Evolutionary conservation across 2,113 vertebrate genomes (phyloP), one percentile per base, ranked within the genome.

Genomic region (Hypocryptadius cinnamomeus): DNA sequence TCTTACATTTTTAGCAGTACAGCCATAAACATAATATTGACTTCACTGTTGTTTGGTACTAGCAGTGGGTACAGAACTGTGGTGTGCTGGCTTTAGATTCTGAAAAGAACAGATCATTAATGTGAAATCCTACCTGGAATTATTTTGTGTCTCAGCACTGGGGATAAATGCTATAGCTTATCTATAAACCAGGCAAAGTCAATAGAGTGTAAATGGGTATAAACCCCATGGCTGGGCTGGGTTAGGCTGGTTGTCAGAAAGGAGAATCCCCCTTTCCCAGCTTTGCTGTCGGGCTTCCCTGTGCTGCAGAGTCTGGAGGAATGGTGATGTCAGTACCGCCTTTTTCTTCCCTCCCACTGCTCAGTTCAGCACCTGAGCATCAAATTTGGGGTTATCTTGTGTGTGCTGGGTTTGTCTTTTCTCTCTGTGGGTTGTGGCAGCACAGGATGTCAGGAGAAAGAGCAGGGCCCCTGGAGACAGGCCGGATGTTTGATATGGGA

Each of bases 301-400:
- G 7, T 3, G 48, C 31, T 19, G 21, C 42, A 25, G 56, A n/a
- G 5, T 56, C 64, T 7, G 12, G 27, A 53, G 1, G 6, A 24
- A 31, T 0, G 28, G 27, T 12, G 40, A 17, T 15, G 25, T 14
- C 0, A 0, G 9, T 8, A 0, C 33, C 21, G 16, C 15, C 7
- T 25, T 56, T 40, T 28, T 19, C 54, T 25, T 61, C n/a, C 10
- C 21, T 69, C 51, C 17, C 45, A 18, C 2, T 1, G 27, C 35
- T 42, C 13, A 30, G 4, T 7, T 69, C 40, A 35, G 31, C 13
- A 28, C 11, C 53, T 24, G 47, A n/a, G 16, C 42, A 13, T 11
- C 25, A 14, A 1, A 2, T 30, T 5, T 10, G 18, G 22, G 16
- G 12, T 3, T 21, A 13, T 19, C 8, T 37, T 5, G 4, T 44